A percentile compares a stretch with the other conserved stretches of the same genome.
These are phyloP conservation scores for Cheirogaleus major DNA, from an alignment of 2,797 vertebrate genomes.

Conservation along the genomic window DNA sequence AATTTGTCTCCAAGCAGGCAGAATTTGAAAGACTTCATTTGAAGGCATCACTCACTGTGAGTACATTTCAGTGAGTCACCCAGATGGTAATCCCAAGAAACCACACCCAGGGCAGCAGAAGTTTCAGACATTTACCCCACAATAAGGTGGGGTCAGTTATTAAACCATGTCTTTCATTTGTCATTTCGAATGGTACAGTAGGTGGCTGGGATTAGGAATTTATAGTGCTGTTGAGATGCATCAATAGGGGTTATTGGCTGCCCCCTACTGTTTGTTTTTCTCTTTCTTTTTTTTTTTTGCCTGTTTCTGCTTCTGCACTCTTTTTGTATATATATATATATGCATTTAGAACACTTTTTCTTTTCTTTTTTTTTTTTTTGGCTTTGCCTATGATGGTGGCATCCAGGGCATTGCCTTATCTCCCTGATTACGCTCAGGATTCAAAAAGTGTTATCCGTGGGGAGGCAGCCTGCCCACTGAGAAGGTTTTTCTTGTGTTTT, in stretches of 20 bases:
- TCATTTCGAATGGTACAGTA: not conserved
- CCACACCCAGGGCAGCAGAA: not conserved
- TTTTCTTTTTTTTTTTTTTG: not conserved
- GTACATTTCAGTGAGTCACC: conserved; percentile 45
- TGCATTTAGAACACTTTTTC: not conserved
- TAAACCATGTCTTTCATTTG: not conserved
- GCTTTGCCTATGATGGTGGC: conserved; percentile 47
- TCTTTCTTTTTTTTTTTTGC: not conserved
- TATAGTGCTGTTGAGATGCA: not conserved
- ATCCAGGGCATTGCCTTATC: conserved; percentile 20
- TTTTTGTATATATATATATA: not conserved
- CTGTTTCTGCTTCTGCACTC: not conserved
- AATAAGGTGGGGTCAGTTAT: not conserved
- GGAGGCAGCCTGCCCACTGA: conserved; percentile 61
- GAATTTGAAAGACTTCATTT: conserved; percentile 45
- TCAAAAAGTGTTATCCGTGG: conserved; percentile 53
- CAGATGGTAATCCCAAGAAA: not conserved
- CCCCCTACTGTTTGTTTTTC: not conserved
- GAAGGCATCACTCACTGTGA: conserved; percentile 39
- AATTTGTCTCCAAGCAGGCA: not conserved
- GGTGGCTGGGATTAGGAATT: not conserved
- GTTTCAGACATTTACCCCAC: not conserved
- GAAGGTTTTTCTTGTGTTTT: conserved; percentile 71
- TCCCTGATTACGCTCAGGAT: conserved; percentile 23
- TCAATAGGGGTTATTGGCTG: not conserved